Evolutionary conservation across 2,797 vertebrate species (phyloP), one percentile per base, ranked within the genome.

Genomic region (Tenualosa ilisha): DNA sequence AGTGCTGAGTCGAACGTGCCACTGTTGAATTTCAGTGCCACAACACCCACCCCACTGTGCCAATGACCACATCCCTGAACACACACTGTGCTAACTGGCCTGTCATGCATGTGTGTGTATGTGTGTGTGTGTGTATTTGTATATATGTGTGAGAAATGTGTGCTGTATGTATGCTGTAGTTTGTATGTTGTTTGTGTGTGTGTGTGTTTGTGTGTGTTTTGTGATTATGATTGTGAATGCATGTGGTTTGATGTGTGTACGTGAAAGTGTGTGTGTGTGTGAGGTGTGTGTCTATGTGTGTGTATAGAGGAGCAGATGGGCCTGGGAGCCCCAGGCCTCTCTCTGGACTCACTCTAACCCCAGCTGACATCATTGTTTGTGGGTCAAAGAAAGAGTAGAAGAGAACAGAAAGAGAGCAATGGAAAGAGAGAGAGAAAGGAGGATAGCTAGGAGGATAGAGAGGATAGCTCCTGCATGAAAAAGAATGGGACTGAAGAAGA

Each of bases 261-360:
- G 68, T 75, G 68, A 20, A 31, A 40, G 68, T 75, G 68, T 40
- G 68, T 75, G 68, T 20, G 68, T 20, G 37, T 72, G 65, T 72
- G 68, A 20, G 1, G 31, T 75, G 68, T 75, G 68, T 75, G 68
- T 75, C 31, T 40, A 31, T 75, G 68, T 75, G 68, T 75, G 68
- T 40, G 31, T 75, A 31, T 40, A 31, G 31, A 20, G 6, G 3
- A 85, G 56, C 85, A 85, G 85, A 83, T 81, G 83, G 82, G 65
- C 22, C 20, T 11, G 22, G 43, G 31, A 63, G 85, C 85, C 81
- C 6, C 43, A 24, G 75, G 85, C 54, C n/a, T 20, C 63, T 79
- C 63, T 56, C 53, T 86, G 82, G 72, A 86, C 72, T 83, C 51
- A 22, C 82, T 81, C 82, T 86, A 87, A 84, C 81, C 81, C 84